Percentiles rank a stretch among this genome's conserved stretches.
Evolutionary conservation across 2,888 invertebrate species (phyloP).

Genomic region (Epiblema foenella): DNA sequence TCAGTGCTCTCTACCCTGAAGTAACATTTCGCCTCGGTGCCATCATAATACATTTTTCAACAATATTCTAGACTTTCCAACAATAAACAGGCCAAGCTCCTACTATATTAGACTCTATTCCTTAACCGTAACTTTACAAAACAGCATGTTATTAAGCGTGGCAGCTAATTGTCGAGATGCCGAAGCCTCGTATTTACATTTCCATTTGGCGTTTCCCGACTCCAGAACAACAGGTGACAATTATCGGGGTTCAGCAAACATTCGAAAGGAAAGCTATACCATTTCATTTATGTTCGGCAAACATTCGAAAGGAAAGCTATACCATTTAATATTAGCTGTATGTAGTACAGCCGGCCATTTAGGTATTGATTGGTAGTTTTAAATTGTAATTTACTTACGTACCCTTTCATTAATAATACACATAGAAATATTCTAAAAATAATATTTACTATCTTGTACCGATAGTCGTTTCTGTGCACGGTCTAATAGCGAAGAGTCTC

Average conservation of each 20-base stretch:
- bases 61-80: constrained; percentile 2
- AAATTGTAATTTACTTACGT: neutral
- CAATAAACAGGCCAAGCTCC: neutral
- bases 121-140: neutral
- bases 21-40: neutral
- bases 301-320: neutral
- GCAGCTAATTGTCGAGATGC: constrained; percentile 14
- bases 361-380: neutral
- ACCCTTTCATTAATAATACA: too few species aligned
- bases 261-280: neutral
- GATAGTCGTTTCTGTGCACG: too few species aligned
- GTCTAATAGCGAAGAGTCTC: too few species aligned
- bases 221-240: constrained; percentile 19
- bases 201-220: constrained; percentile 1
- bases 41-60: neutral
- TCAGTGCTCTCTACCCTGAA: neutral
- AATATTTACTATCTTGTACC: too few species aligned
- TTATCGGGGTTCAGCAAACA: constrained; percentile 4
- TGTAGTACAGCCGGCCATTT: too few species aligned
- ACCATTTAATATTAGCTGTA: neutral
- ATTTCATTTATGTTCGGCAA: neutral
- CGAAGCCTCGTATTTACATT: constrained; percentile 20
- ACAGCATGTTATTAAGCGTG: neutral
- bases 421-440: too few species aligned
- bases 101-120: neutral